phyloP scores from a whole-genome alignment of 2,113 vertebrate species.

The Vicugna pacos region DNA sequence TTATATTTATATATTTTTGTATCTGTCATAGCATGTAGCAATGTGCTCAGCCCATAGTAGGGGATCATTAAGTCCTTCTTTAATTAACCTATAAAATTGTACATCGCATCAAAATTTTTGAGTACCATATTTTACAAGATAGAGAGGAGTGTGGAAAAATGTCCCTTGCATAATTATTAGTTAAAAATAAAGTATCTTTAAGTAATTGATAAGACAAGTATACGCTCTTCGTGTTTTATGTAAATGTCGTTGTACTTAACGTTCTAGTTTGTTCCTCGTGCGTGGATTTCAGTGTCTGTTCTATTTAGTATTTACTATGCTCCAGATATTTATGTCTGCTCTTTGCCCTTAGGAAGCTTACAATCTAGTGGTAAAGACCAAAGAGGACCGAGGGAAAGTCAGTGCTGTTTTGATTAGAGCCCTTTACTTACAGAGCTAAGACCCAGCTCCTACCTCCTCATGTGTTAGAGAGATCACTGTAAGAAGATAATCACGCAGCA shows the following conservation, averaged over 20 bases:
- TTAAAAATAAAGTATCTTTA: conserved; percentile 18
- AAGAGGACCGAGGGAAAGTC: not conserved
- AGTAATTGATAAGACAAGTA: not conserved
- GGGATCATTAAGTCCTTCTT: not conserved
- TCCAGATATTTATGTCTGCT: not conserved
- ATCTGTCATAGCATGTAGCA: not conserved
- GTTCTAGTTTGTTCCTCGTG: not conserved
- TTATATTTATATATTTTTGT: not conserved
- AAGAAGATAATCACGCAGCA: not conserved
- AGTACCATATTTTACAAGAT: not conserved
- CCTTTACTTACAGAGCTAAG: not conserved
- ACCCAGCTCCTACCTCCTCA: not conserved
- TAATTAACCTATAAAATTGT: conserved; percentile 8
- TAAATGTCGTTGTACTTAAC: conserved; percentile 26
- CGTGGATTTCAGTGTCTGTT: not conserved
- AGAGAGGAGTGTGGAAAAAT: not conserved
- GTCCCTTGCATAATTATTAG: not conserved
- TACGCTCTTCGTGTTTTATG: not conserved
- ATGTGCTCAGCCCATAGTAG: not conserved
- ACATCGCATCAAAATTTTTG: not conserved
- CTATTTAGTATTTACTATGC: not conserved
- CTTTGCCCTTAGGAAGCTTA: not conserved
- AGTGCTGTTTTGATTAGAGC: not conserved
- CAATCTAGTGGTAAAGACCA: not conserved
- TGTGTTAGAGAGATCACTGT: not conserved